These are phyloP conservation scores for Theocolax elegans DNA, from an alignment of 1,140 invertebrate genomes.

Conservation along the genomic window DNA sequence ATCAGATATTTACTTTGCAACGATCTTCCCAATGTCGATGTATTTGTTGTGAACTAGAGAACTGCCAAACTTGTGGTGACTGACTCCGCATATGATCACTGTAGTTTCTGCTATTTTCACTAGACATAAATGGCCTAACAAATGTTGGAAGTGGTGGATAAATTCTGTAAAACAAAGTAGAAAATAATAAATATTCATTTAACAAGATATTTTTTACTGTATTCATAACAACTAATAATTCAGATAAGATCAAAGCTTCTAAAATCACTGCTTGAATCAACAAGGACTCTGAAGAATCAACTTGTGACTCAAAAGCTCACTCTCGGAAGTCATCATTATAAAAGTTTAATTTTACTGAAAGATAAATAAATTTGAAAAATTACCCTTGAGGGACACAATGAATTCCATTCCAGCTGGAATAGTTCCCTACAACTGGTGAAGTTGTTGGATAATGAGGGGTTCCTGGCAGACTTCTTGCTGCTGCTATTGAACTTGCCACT, in stretches of 20 bases:
- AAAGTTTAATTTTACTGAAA: not conserved
- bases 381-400: slow-evolving; percentile 60
- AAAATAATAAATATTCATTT: slow-evolving; percentile 18
- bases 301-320: slow-evolving; percentile 63
- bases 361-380: slow-evolving; percentile 11
- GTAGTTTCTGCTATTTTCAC: slow-evolving; percentile 57
- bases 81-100: slow-evolving; percentile 55
- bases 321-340: slow-evolving; percentile 59
- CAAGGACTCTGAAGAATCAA: slow-evolving; percentile 58
- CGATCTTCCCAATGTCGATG: slow-evolving; percentile 55
- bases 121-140: slow-evolving; percentile 51
- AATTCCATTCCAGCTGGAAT: slow-evolving; percentile 58
- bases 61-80: slow-evolving; percentile 59
- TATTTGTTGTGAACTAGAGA: slow-evolving; percentile 47
- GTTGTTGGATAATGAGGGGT: slow-evolving; percentile 63
- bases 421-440: slow-evolving; percentile 58
- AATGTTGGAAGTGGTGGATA: slow-evolving; percentile 57
- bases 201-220: slow-evolving; percentile 22
- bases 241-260: slow-evolving; percentile 67
- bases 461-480: slow-evolving; percentile 61
- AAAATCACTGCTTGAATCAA: slow-evolving; percentile 59
- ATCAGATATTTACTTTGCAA: slow-evolving; percentile 14
- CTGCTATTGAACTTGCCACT: slow-evolving; percentile 54
- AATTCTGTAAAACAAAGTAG: slow-evolving; percentile 50
- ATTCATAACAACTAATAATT: slow-evolving; percentile 38